phyloP scores from a whole-genome alignment of 2,888 invertebrate genomes.

The Diogma glabrata region DNA sequence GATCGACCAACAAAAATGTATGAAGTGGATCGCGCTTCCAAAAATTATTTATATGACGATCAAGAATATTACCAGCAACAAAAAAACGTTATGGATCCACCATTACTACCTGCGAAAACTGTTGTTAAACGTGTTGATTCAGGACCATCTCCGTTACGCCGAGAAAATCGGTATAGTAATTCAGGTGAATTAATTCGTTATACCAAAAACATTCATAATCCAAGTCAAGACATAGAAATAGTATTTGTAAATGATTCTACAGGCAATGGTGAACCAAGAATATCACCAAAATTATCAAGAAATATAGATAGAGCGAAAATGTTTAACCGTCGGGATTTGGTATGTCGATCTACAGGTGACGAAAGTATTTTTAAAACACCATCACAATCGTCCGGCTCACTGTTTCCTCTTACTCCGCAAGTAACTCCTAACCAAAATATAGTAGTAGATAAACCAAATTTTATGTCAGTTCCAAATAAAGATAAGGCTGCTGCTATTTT shows the following conservation, averaged over 20 bases:
- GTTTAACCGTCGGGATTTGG: slow-evolving; percentile 26
- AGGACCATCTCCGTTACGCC: slow-evolving; percentile 18
- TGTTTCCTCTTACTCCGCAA: background rate
- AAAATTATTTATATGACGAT: slow-evolving; percentile 14
- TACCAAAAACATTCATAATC: background rate
- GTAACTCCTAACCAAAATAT: slow-evolving; percentile 6
- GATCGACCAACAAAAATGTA: slow-evolving; percentile 14
- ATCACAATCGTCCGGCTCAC: background rate
- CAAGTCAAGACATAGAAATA: slow-evolving; percentile 13
- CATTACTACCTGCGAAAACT: background rate
- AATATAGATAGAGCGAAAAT: background rate
- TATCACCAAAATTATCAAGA: slow-evolving; percentile 1
- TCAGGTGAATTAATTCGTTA: slow-evolving; percentile 16
- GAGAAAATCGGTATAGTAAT: slow-evolving; percentile 21
- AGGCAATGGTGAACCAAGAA: background rate
- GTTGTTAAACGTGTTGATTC: slow-evolving; percentile 19
- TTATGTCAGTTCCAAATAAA: slow-evolving; percentile 9
- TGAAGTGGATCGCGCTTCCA: slow-evolving; percentile 15
- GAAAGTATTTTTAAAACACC: slow-evolving; percentile 27
- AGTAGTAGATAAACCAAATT: slow-evolving; percentile 7
- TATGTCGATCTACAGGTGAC: slow-evolving; percentile 38
- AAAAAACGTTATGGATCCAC: background rate
- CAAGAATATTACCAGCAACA: slow-evolving; percentile 6
- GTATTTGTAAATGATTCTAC: slow-evolving; percentile 11
- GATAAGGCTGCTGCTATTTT: slow-evolving; percentile 25